Conservation (phyloP, 2,888 invertebrate species). For the Ennomos fuscantarius region DNA sequence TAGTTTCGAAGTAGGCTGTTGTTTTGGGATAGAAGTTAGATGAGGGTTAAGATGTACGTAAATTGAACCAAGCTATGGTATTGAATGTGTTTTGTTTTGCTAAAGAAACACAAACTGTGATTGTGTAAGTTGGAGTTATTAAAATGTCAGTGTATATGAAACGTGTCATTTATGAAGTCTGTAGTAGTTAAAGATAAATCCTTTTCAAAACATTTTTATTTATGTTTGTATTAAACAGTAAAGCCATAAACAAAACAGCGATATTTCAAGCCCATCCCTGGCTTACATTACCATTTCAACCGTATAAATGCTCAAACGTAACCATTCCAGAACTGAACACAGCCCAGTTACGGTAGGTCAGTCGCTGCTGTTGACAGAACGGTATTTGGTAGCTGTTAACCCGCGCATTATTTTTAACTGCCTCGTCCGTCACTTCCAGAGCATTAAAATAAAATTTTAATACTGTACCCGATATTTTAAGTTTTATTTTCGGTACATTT, state of each 20-base stretch:
- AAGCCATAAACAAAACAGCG: not conserved
- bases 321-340: conserved; percentile 12
- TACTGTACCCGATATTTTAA: conserved; percentile 21
- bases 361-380: conserved; percentile 55
- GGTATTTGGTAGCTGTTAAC: conserved; percentile 49
- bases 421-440: conserved; percentile 51
- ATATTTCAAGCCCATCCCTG: conserved; percentile 7
- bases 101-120: too few relatives aligned
- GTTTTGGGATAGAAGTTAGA: conserved; percentile 6
- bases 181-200: too few relatives aligned
- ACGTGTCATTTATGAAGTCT: too few relatives aligned
- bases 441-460: conserved; percentile 47
- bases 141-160: too few relatives aligned
- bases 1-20: conserved; percentile 10
- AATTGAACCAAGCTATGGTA: too few relatives aligned
- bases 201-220: too few relatives aligned
- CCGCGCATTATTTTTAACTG: conserved; percentile 58
- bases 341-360: conserved; percentile 38
- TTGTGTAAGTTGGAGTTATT: too few relatives aligned
- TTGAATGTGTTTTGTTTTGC: too few relatives aligned
- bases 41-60: not conserved
- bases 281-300: conserved; percentile 14
- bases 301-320: conserved; percentile 14
- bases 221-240: too few relatives aligned
- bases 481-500: conserved; percentile 27